These are phyloP conservation scores for Terebella lapidaria DNA, from an alignment of 2,888 invertebrate species.

Conservation along the genomic window DNA sequence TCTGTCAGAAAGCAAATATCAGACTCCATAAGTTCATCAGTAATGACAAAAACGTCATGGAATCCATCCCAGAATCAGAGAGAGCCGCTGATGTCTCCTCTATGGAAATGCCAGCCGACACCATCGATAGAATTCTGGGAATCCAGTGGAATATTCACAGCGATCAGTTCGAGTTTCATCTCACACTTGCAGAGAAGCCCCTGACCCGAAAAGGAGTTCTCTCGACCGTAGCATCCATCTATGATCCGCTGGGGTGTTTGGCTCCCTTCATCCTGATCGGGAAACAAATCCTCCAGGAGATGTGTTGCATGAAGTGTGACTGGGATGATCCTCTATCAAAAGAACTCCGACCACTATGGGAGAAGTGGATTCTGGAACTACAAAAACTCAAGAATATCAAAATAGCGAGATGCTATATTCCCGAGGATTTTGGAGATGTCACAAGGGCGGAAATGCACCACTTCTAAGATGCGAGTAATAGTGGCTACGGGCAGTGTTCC, in stretches of 20 bases:
- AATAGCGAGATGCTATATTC: not conserved
- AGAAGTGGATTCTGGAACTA: conserved; percentile 11
- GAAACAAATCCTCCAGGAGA: too few species aligned
- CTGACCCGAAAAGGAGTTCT: conserved; percentile 11
- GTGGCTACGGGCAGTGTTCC: conserved; percentile 15
- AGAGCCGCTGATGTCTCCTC: not conserved
- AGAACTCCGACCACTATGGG: too few species aligned
- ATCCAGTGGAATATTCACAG: not conserved
- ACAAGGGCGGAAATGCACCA: conserved; percentile 10
- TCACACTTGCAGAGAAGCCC: not conserved
- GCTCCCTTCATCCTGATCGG: too few species aligned
- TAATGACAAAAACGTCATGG: conserved; percentile 9
- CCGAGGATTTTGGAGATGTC: not conserved
- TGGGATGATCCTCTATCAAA: too few species aligned
- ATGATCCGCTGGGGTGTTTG: conserved; percentile 14
- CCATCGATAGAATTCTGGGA: not conserved
- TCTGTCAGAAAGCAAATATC: conserved; percentile 4
- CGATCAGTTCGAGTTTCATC: conserved; percentile 2
- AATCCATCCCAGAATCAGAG: conserved; percentile 4
- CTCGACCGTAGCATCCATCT: conserved; percentile 7
- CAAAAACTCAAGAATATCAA: too few species aligned
- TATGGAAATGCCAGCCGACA: not conserved
- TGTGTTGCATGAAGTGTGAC: too few species aligned
- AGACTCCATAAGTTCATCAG: conserved; percentile 15
- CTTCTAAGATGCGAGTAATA: conserved; percentile 15